Conservation (phyloP, 2,113 vertebrate species). For the Solea solea region DNA sequence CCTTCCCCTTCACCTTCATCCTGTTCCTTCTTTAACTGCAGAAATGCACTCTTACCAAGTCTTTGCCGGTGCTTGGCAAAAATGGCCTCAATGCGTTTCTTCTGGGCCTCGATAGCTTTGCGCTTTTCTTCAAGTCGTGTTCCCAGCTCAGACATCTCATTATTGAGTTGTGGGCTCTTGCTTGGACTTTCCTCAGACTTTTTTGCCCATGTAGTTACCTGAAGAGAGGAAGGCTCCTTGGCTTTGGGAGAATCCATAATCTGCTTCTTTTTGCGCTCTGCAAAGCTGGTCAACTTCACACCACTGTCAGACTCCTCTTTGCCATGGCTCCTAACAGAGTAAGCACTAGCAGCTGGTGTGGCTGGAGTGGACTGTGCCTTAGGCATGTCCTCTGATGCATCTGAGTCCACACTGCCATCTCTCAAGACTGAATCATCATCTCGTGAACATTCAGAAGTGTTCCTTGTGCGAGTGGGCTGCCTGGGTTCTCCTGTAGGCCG, state of each 20-base stretch:
- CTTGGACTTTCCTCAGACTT: constrained; percentile 83
- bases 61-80: constrained; percentile 92
- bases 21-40: constrained; percentile 86
- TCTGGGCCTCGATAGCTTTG: constrained; percentile 93
- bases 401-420: constrained; percentile 87
- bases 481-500: constrained; percentile 59
- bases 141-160: constrained; percentile 89
- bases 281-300: constrained; percentile 93
- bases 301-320: constrained; percentile 78
- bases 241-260: constrained; percentile 71
- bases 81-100: constrained; percentile 93
- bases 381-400: constrained; percentile 84
- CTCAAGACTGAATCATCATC: constrained; percentile 86
- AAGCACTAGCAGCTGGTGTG: constrained; percentile 62
- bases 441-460: constrained; percentile 79
- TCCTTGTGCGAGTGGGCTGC: constrained; percentile 68
- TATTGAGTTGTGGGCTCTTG: constrained; percentile 84
- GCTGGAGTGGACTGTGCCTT: constrained; percentile 76
- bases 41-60: constrained; percentile 89
- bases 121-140: constrained; percentile 90
- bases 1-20: constrained; percentile 58
- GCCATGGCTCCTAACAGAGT: constrained; percentile 14
- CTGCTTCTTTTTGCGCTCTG: constrained; percentile 89
- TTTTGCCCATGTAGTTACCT: constrained; percentile 73
- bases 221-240: constrained; percentile 44